Conservation (phyloP, 2,888 invertebrate species). For the Leptopilina drosophilae region DNA sequence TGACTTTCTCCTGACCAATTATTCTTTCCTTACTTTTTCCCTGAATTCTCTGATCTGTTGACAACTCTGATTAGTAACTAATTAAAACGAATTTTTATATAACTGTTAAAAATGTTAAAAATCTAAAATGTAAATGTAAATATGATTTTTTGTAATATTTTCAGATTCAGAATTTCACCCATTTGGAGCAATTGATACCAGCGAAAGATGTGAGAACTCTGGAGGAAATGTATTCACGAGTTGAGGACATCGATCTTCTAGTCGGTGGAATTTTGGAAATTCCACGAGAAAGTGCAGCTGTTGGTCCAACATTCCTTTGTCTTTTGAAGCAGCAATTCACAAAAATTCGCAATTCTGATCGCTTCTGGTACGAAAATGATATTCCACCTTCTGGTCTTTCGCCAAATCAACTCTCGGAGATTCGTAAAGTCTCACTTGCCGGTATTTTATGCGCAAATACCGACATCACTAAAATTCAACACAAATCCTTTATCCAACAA, state of each 20-base stretch:
- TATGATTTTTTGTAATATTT: too few relatives aligned
- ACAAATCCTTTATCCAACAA: slow-evolving; percentile 89
- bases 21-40: too few relatives aligned
- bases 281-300: slow-evolving; percentile 87
- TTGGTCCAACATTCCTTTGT: slow-evolving; percentile 94
- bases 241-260: slow-evolving; percentile 90
- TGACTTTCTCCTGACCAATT: too few relatives aligned
- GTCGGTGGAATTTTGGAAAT: slow-evolving; percentile 90
- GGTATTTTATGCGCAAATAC: slow-evolving; percentile 89
- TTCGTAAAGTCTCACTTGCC: slow-evolving; percentile 88
- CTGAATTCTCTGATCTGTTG: too few relatives aligned
- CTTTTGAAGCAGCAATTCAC: slow-evolving; percentile 90
- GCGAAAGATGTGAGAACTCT: slow-evolving; percentile 59
- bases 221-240: slow-evolving; percentile 77
- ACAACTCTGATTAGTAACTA: not conserved
- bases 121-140: too few relatives aligned
- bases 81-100: not conserved
- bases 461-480: slow-evolving; percentile 85
- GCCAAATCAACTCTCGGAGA: slow-evolving; percentile 87
- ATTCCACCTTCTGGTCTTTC: slow-evolving; percentile 91
- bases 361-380: slow-evolving; percentile 98
- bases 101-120: too few relatives aligned
- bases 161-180: slow-evolving; percentile 65
- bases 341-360: slow-evolving; percentile 89
- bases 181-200: slow-evolving; percentile 62